These are phyloP conservation scores for Heterotilapia buettikoferi DNA, from an alignment of 2,113 vertebrate species.

Conservation along the genomic window DNA sequence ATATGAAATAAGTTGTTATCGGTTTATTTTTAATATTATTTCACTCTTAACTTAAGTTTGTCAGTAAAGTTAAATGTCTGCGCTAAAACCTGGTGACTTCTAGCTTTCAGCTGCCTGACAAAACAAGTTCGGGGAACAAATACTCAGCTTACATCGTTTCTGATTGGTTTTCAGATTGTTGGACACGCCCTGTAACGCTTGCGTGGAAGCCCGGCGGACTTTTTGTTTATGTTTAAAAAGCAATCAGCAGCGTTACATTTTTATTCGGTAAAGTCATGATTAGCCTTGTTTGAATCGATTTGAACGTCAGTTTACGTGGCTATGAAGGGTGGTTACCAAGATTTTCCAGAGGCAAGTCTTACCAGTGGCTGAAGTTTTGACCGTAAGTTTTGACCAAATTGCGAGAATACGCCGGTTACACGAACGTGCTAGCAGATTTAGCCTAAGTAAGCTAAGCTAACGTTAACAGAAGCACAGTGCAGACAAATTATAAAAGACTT, in stretches of 20 bases:
- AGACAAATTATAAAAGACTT: background rate
- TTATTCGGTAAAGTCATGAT: background rate
- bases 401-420: background rate
- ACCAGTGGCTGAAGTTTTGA: background rate
- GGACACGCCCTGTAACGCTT: background rate
- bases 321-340: background rate
- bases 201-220: background rate
- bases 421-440: background rate
- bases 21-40: background rate
- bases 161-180: background rate
- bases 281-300: background rate
- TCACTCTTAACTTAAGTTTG: background rate
- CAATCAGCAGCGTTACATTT: background rate
- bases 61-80: background rate
- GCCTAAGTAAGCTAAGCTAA: background rate
- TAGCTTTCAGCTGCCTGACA: background rate
- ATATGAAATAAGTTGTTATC: background rate
- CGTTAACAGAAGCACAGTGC: too few species aligned
- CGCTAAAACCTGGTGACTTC: background rate
- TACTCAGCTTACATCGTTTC: background rate
- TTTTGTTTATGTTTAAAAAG: background rate
- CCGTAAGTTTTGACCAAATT: background rate
- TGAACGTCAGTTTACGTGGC: background rate
- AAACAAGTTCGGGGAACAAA: background rate
- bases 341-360: background rate